Evolutionary conservation across 2,888 invertebrate genomes (phyloP), one percentile per base, ranked within the genome.

Genomic region (Chrysotoxum bicinctum): DNA sequence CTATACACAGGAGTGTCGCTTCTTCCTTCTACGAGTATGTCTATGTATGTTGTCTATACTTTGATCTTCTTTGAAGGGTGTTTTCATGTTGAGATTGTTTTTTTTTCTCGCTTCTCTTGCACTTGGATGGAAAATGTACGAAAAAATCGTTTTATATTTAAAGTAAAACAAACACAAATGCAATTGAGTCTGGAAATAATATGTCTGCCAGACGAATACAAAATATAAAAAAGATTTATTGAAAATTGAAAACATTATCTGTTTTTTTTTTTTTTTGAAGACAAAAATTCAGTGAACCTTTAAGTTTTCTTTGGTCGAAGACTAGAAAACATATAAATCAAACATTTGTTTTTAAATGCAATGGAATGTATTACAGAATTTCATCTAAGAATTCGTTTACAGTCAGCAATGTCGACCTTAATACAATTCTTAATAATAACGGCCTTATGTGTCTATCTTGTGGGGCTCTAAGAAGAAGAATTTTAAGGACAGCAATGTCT

Each of bases 161-260:
- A 62, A 48, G 32, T 35, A 23, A 60, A 60, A 54, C n/a, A 78
- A 69, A 73, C 62, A 56, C 64, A 74, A 84, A 70, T 80, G 43
- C 75, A 79, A 84, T 84, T 58, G 70, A 84, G 84, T 80, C 75
- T 73, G 74, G 26, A 30, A 45, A 48, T 14, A 56, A 69, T 74
- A 69, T 68, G 69, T 83, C 79, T 75, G 80, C 70, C 62, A 80
- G 80, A 72, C 75, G 64, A 73, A 75, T 50, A 26, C n/a, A 50
- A 50, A 48, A 48, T 64, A 73, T n/a, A 60, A 16, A 43, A 1
- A 10, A 68, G 58, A 74, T 74, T 78, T 32, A 83, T 83, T 70
- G 48, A 70, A 54, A 70, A 76, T 76, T 75, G 54, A 74, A 79
- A 69, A 32, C 37, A 54, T 68, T 58, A 69, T 80, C 40, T 40